Evolutionary conservation across 2,888 invertebrate genomes (phyloP).

Genomic region (Chrysina gloriosa): DNA sequence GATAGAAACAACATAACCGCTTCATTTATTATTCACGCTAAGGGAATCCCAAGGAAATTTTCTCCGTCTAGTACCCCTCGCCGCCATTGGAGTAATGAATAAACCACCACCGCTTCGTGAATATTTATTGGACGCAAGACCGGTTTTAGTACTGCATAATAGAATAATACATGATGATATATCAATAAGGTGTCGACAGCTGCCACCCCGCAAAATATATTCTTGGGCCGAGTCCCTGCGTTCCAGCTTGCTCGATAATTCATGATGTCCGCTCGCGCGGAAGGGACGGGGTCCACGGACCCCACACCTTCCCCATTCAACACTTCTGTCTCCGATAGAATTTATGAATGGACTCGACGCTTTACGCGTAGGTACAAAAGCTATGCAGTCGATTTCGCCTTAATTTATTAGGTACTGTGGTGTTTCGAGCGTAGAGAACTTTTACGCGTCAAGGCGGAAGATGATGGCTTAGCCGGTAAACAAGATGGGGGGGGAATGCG

Average conservation of each 20-base stretch:
- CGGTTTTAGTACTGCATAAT: constrained; percentile 14
- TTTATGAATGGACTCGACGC: constrained; percentile 7
- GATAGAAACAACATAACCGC: no score
- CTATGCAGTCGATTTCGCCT: no score
- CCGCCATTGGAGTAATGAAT: no score
- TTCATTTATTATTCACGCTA: no score
- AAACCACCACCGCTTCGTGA: background rate
- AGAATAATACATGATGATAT: constrained; percentile 23
- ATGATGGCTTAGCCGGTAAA: no score
- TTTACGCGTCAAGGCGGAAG: no score
- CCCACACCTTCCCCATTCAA: background rate
- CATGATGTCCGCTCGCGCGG: background rate
- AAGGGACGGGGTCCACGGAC: background rate
- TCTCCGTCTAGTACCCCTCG: no score
- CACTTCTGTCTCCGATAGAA: background rate
- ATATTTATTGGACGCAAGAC: background rate
- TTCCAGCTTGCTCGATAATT: constrained; percentile 9
- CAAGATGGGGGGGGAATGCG: no score
- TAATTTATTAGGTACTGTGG: no score
- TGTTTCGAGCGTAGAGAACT: no score
- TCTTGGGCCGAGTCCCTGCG: constrained; percentile 1
- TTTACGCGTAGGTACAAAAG: background rate
- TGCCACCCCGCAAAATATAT: constrained; percentile 24
- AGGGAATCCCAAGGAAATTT: no score
- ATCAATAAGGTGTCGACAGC: constrained; percentile 37